Evolutionary conservation across 1,140 invertebrate species (phyloP).

Genomic region (Brachionus manjavacas): DNA sequence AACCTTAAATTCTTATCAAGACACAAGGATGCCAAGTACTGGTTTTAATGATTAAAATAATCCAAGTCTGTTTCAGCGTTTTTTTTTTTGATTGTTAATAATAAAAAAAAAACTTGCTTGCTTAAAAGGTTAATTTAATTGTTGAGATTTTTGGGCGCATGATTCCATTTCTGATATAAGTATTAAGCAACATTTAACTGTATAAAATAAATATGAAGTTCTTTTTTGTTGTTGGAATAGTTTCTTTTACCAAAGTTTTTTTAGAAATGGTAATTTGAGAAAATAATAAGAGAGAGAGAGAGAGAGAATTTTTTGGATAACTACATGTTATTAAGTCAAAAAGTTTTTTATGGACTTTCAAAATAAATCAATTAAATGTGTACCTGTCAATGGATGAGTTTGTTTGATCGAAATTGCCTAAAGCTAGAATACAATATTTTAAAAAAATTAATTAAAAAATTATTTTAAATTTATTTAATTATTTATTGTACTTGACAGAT

Average conservation of each 20-base stretch:
- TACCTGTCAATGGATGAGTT: neutral
- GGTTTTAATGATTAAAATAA: neutral
- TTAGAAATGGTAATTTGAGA: neutral
- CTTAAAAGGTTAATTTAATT: conserved; percentile 6
- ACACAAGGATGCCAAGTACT: neutral
- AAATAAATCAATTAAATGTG: neutral
- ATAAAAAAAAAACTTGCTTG: neutral
- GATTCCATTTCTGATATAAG: neutral
- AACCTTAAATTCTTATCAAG: neutral
- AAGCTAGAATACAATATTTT: neutral
- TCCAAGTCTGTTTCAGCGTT: neutral
- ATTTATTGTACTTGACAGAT: neutral
- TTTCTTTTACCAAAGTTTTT: neutral
- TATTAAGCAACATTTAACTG: neutral
- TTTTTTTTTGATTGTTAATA: neutral
- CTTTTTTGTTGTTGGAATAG: neutral
- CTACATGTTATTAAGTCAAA: neutral
- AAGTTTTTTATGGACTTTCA: neutral
- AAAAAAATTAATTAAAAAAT: neutral
- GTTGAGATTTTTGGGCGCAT: neutral
- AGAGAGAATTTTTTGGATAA: neutral
- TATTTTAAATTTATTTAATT: neutral
- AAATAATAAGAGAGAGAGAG: neutral
- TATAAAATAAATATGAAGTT: neutral
- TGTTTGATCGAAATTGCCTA: neutral